A percentile compares a stretch with the other conserved stretches of the same genome.
Evolutionary conservation across 2,113 vertebrate species (phyloP).

Genomic region (Gadus macrocephalus): DNA sequence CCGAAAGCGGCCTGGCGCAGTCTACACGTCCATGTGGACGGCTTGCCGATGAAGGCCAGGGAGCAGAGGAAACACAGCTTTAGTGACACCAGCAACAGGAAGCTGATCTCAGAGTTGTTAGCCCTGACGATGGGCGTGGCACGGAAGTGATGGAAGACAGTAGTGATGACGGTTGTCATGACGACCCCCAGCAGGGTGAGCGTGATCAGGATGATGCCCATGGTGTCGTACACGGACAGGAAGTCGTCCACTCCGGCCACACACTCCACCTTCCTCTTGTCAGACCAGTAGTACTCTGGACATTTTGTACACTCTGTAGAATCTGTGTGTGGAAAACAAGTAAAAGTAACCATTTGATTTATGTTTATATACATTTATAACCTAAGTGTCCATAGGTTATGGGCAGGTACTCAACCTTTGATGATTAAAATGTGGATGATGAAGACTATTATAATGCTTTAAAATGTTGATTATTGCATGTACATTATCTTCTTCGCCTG

Average conservation of each 20-base stretch:
- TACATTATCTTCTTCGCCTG: no score
- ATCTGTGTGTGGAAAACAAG: conserved; percentile 38
- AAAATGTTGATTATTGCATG: no score
- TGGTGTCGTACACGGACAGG: conserved; percentile 66
- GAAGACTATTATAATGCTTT: no score
- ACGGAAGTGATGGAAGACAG: conserved; percentile 61
- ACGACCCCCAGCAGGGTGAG: conserved; percentile 61
- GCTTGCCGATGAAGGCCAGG: conserved; percentile 65
- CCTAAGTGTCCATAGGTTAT: no score
- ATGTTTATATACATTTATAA: no score
- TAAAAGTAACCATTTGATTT: no score
- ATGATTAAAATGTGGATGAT: no score
- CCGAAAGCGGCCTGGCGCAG: conserved; percentile 68
- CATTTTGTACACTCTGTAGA: conserved; percentile 68
- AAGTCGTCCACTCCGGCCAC: conserved; percentile 67
- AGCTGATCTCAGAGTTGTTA: conserved; percentile 76
- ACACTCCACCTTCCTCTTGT: conserved; percentile 59
- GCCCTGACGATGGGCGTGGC: conserved; percentile 69
- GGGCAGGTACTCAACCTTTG: no score
- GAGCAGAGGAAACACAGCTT: conserved; percentile 73
- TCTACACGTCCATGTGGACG: conserved; percentile 63
- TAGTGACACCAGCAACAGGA: conserved; percentile 68
- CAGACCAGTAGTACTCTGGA: conserved; percentile 66
- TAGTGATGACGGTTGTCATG: conserved; percentile 46
- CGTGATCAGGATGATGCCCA: conserved; percentile 64